These are phyloP conservation scores for Paralichthys olivaceus DNA, from an alignment of 2,113 vertebrate species.

Conservation along the genomic window DNA sequence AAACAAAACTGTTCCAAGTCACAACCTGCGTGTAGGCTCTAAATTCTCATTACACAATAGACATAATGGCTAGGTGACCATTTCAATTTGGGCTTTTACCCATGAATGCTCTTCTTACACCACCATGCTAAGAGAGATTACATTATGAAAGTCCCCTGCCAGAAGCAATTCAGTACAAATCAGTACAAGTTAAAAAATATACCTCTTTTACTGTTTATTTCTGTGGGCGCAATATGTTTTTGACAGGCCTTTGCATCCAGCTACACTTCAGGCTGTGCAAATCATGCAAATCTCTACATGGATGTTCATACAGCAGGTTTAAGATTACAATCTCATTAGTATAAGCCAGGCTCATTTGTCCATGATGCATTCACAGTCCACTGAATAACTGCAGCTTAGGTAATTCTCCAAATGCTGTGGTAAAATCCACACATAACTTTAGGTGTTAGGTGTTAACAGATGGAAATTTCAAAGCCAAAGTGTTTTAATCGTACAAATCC, in stretches of 20 bases:
- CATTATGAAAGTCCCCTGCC: neutral
- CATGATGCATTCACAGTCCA: slow-evolving; percentile 24
- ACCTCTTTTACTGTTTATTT: neutral
- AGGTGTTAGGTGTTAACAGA: slow-evolving; percentile 43
- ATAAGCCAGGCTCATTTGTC: slow-evolving; percentile 29
- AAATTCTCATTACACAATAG: too few species aligned
- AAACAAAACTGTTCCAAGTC: too few species aligned
- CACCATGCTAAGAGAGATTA: neutral
- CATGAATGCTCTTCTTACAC: neutral
- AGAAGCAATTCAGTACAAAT: too few species aligned
- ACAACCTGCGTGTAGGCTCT: too few species aligned
- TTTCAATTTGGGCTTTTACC: too few species aligned
- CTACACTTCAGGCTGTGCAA: too few species aligned
- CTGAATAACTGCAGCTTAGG: slow-evolving; percentile 19
- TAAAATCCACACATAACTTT: slow-evolving; percentile 22
- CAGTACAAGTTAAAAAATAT: too few species aligned
- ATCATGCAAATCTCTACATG: neutral
- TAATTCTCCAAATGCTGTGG: slow-evolving; percentile 17
- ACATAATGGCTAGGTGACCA: too few species aligned
- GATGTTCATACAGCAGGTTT: neutral
- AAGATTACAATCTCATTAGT: slow-evolving; percentile 4
- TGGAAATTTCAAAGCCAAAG: slow-evolving; percentile 30
- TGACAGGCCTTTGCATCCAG: neutral
- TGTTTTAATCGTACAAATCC: slow-evolving; percentile 9
- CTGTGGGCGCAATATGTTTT: neutral